Conservation (phyloP, 2,113 vertebrate species). For the Muntiacus muntjak region DNA sequence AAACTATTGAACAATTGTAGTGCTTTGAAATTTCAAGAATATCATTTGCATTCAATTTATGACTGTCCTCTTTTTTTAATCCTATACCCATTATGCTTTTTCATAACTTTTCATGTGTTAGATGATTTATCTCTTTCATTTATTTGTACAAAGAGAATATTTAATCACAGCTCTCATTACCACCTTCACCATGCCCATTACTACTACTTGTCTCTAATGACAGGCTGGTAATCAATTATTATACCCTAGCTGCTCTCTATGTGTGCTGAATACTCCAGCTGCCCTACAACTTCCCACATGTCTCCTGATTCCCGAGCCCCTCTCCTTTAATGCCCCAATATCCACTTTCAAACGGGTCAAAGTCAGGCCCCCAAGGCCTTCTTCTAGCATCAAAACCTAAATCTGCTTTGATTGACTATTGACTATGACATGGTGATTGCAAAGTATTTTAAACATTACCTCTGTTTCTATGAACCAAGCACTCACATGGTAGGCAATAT, state of each 20-base stretch:
- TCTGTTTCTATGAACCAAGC: not conserved
- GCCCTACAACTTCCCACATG: rapidly evolving
- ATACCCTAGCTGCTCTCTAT: not conserved
- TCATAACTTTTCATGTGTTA: not conserved
- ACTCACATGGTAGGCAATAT: not conserved
- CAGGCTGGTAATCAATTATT: not conserved
- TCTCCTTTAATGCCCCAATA: not conserved
- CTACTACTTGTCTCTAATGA: not conserved
- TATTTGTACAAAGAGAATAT: not conserved
- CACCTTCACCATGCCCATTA: not conserved
- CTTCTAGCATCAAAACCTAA: not conserved
- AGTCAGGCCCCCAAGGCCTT: not conserved
- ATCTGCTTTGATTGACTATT: not conserved
- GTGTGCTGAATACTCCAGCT: not conserved
- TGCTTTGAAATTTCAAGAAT: conserved; percentile 47
- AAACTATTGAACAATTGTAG: conserved; percentile 25
- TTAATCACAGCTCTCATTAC: not conserved
- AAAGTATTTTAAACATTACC: not conserved
- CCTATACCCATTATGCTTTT: not conserved
- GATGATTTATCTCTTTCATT: not conserved
- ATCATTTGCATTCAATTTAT: conserved; percentile 16
- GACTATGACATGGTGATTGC: not conserved
- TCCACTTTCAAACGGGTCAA: not conserved
- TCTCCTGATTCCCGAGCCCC: rapidly evolving
- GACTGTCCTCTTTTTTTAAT: not conserved